Evolutionary conservation across 2,797 vertebrate species (phyloP).

Genomic region (Chelidonichthys spinosus): DNA sequence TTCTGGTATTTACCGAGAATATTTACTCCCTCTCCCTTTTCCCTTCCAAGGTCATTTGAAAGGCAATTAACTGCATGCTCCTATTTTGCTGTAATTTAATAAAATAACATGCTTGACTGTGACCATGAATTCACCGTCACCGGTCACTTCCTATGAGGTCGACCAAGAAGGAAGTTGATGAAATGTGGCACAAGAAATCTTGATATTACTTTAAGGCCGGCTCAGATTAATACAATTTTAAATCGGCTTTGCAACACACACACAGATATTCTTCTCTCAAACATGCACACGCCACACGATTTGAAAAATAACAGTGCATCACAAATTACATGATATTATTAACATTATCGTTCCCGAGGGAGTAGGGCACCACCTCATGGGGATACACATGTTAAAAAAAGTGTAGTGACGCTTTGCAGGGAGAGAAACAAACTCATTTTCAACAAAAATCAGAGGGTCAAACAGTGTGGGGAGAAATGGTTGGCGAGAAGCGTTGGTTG

Average conservation of each 20-base stretch:
- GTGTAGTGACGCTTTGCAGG: not conserved
- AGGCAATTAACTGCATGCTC: not conserved
- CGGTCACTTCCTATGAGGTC: conserved; percentile 24
- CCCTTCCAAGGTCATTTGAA: not conserved
- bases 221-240: not conserved
- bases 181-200: not conserved
- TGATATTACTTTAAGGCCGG: not conserved
- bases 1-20: not conserved
- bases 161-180: conserved; percentile 11
- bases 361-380: too few species aligned
- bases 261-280: not conserved
- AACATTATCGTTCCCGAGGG: too few species aligned
- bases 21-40: not conserved
- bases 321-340: too few species aligned
- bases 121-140: conserved; percentile 7
- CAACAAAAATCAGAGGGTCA: not conserved
- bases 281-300: not conserved
- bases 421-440: too few species aligned
- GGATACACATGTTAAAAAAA: too few species aligned
- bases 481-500: not conserved
- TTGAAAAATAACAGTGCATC: not conserved
- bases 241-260: not conserved
- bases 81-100: conserved; percentile 12
- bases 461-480: not conserved
- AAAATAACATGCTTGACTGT: not conserved